These are phyloP conservation scores for Pardalotus punctatus DNA, from an alignment of 2,113 vertebrate genomes.

Conservation along the genomic window DNA sequence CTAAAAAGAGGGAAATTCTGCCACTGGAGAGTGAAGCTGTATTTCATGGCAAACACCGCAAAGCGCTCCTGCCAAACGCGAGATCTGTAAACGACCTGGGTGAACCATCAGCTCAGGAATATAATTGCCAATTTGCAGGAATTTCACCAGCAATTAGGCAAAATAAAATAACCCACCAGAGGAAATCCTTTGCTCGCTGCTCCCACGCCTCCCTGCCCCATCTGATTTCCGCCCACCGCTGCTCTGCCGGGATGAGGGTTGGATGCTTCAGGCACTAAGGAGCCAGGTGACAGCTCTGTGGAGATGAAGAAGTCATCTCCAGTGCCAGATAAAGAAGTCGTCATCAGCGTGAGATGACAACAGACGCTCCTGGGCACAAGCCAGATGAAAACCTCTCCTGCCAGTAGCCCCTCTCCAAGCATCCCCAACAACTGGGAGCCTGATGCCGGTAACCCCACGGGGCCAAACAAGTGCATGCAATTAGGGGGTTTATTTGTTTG, in stretches of 20 bases:
- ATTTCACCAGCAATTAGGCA: slow-evolving; percentile 74
- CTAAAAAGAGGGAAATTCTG: neutral
- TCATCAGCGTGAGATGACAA: neutral
- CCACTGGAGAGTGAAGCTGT: neutral
- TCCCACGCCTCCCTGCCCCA: neutral
- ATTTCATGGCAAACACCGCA: slow-evolving; percentile 1
- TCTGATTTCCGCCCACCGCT: neutral
- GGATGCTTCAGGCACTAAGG: neutral
- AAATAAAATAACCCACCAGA: slow-evolving; percentile 63
- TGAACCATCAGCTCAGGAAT: slow-evolving; percentile 62
- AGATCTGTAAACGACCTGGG: slow-evolving; percentile 59
- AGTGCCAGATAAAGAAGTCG: neutral
- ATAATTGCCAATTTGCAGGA: slow-evolving; percentile 70
- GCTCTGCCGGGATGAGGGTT: neutral
- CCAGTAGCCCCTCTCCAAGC: neutral
- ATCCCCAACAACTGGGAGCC: neutral
- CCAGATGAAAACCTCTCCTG: neutral
- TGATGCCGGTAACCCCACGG: neutral
- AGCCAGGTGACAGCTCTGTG: neutral
- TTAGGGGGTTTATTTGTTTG: slow-evolving; percentile 77
- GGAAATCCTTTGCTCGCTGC: slow-evolving; percentile 1
- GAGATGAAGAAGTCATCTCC: neutral
- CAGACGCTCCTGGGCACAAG: neutral
- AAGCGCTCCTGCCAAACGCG: slow-evolving; percentile 49
- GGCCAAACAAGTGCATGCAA: slow-evolving; percentile 34